These are phyloP conservation scores for Nettapus auritus DNA, from an alignment of 2,113 vertebrate genomes.

Conservation along the genomic window DNA sequence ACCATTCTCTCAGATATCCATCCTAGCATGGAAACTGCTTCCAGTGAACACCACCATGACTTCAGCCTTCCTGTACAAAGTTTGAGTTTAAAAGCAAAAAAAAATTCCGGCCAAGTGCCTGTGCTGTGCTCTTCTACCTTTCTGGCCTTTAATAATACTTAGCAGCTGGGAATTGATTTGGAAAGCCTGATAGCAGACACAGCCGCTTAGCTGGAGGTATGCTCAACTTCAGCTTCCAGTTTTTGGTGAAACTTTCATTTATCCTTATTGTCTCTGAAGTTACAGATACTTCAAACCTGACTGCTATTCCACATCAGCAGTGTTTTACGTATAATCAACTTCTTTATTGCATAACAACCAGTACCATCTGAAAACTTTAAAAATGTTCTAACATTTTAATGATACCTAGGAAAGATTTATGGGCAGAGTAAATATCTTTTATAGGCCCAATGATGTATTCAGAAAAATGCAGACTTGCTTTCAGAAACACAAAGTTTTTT, in stretches of 20 bases:
- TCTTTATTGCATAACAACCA: slow-evolving; percentile 43
- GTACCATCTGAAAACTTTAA: slow-evolving; percentile 67
- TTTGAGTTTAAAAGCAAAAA: neutral
- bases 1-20: rapidly evolving
- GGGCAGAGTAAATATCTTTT: slow-evolving; percentile 37
- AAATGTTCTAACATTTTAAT: slow-evolving; percentile 55
- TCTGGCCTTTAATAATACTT: neutral
- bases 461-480: slow-evolving; percentile 37
- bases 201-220: neutral
- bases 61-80: neutral
- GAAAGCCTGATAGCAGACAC: neutral
- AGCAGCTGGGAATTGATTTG: neutral
- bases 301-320: slow-evolving; percentile 10
- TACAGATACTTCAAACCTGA: slow-evolving; percentile 39
- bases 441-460: slow-evolving; percentile 2
- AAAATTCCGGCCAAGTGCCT: neutral
- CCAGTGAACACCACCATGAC: neutral
- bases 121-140: neutral
- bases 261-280: slow-evolving; percentile 43
- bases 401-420: slow-evolving; percentile 55
- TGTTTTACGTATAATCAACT: slow-evolving; percentile 48
- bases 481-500: neutral
- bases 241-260: slow-evolving; percentile 31
- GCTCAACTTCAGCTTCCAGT: neutral
- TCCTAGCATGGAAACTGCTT: neutral